A percentile compares a stretch with the other conserved stretches of the same genome.
Conservation (phyloP, 2,888 invertebrate species). For the Troilus luridus region DNA sequence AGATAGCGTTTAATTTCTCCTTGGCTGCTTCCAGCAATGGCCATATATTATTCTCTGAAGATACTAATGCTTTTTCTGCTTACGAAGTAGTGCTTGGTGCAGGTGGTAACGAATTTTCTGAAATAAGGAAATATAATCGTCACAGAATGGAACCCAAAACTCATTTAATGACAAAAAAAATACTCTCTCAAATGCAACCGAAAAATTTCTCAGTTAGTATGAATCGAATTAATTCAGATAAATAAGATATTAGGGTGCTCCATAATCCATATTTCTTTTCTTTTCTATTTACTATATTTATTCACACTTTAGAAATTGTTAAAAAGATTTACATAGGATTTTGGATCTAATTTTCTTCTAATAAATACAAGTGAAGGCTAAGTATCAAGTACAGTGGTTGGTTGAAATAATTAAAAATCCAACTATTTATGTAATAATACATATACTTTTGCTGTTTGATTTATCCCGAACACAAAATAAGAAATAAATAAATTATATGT, state of each 20-base stretch:
- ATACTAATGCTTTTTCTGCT: conserved; percentile 72
- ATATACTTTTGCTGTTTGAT: neutral
- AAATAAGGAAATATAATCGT: conserved; percentile 76
- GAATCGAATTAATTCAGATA: conserved; percentile 67
- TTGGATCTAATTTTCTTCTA: neutral
- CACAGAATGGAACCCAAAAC: conserved; percentile 71
- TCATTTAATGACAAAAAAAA: conserved; percentile 72
- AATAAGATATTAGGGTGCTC: neutral
- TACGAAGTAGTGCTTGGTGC: conserved; percentile 82
- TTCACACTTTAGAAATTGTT: neutral
- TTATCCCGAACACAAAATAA: neutral
- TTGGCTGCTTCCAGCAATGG: conserved; percentile 79
- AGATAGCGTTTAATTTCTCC: conserved; percentile 77
- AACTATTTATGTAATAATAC: neutral
- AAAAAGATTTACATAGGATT: neutral
- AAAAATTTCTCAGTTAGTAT: conserved; percentile 76
- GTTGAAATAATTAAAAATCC: neutral
- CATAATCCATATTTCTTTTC: neutral
- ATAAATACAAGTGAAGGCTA: neutral
- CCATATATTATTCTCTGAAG: conserved; percentile 77
- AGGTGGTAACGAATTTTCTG: conserved; percentile 79
- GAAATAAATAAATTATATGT: neutral
- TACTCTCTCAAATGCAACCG: conserved; percentile 76
- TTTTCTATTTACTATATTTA: too few relatives aligned
- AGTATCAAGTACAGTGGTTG: neutral